Evolutionary conservation across 2,113 vertebrate genomes (phyloP), one percentile per base, ranked within the genome.

Genomic region (Neolamprologus falcicula): DNA sequence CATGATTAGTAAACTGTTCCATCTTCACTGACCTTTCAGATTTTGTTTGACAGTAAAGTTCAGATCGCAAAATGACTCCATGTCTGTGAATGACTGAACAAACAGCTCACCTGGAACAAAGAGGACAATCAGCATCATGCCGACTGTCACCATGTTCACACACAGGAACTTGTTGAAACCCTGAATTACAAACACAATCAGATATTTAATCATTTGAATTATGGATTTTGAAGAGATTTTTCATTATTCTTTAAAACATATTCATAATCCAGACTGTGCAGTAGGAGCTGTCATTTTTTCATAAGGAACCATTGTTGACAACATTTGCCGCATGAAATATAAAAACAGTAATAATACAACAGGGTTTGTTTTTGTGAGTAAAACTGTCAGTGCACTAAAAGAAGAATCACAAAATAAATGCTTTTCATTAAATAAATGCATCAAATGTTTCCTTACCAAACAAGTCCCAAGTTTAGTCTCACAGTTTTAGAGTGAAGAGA

Each of bases 61-160:
- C 52, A 53, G 5, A 53, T 6, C 0, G 9, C 0, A n/a, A 6
- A 53, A 21, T 53, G 52, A 53, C 19, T 21, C 9, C 19, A n/a
- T 53, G 52, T 53, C 19, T 53, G 9, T 10, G 52, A 53, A 53
- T 53, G 52, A 53, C 0, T 53, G 52, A 10, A 53, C 19, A 53
- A 53, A n/a, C 52, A 53, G 5, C 19, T 53, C 52, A n/a, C 50
- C 9, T n/a, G 19, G 50, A 53, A 53, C 50, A n/a, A 2, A n/a
- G 19, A 1, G 50, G 50, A n/a, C 50, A 53, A 53, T 53, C 50
- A 53, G 50, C 50, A 53, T 10, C 9, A 52, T 52, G 47, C 2
- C 47, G 17, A 52, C 47, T 52, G 47, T 52, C 47, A 10, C 19
- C 50, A 10, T 53, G 16, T 33, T 63, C 59, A 63, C 59, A 63